phyloP scores from a whole-genome alignment of 2,797 vertebrate genomes.

The Parotocinclus haroldoi region DNA sequence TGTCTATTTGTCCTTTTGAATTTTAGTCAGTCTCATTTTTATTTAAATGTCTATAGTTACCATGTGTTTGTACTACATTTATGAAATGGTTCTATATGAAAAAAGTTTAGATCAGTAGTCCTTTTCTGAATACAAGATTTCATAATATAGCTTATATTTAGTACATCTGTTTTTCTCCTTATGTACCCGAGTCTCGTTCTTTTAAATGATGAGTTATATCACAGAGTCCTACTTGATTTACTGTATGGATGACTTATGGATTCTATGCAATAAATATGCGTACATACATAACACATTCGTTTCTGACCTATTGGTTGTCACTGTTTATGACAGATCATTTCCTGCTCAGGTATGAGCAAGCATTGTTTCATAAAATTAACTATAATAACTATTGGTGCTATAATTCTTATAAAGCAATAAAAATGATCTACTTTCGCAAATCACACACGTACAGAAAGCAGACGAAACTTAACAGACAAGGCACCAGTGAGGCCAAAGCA shows the following conservation, averaged over 20 bases:
- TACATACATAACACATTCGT: not conserved
- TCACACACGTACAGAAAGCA: not conserved
- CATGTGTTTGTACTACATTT: too few species aligned
- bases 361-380: constrained; percentile 7
- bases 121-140: too few species aligned
- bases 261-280: not conserved
- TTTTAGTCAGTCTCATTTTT: too few species aligned
- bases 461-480: constrained; percentile 4
- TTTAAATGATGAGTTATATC: not conserved
- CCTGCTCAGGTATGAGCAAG: not conserved
- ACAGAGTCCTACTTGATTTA: not conserved
- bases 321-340: constrained; percentile 7
- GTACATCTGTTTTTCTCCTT: too few species aligned
- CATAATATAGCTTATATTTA: too few species aligned
- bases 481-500: constrained; percentile 8
- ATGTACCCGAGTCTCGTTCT: not conserved
- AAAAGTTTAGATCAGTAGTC: too few species aligned
- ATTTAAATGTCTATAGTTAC: too few species aligned
- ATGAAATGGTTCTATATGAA: too few species aligned
- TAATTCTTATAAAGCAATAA: constrained; percentile 8
- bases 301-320: not conserved
- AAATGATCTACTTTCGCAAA: not conserved
- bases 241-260: not conserved
- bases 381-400: constrained; percentile 5
- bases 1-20: too few species aligned